Conservation (phyloP, 2,113 vertebrate genomes). For the Pantherophis guttatus region DNA sequence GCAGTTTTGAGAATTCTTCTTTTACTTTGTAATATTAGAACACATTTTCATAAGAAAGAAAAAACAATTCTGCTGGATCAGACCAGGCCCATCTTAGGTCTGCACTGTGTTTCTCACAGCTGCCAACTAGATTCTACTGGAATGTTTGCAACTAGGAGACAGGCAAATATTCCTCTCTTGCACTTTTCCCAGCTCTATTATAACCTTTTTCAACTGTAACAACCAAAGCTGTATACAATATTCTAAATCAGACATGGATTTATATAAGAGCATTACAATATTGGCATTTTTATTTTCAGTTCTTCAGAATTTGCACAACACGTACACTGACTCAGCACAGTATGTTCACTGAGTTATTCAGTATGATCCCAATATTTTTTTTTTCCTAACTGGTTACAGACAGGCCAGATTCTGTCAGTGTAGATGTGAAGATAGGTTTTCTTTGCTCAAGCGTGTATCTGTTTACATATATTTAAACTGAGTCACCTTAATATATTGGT, state of each 20-base stretch:
- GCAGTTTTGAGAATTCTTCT: background rate
- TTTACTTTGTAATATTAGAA: background rate
- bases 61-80: background rate
- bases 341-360: background rate
- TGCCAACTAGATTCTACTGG: background rate
- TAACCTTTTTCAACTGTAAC: background rate
- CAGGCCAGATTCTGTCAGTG: background rate
- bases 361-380: background rate
- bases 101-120: background rate
- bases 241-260: background rate
- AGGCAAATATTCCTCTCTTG: background rate
- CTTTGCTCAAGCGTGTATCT: background rate
- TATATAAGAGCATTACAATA: background rate
- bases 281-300: background rate
- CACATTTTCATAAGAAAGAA: background rate
- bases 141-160: background rate
- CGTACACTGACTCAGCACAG: background rate
- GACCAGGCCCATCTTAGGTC: background rate
- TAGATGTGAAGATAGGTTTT: background rate
- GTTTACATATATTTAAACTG: background rate
- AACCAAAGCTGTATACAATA: background rate
- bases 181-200: background rate
- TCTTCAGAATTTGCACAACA: background rate
- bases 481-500: background rate
- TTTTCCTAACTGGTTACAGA: background rate